These are phyloP conservation scores for Thalassarche chlororhynchos DNA, from an alignment of 2,113 vertebrate species.

Conservation along the genomic window DNA sequence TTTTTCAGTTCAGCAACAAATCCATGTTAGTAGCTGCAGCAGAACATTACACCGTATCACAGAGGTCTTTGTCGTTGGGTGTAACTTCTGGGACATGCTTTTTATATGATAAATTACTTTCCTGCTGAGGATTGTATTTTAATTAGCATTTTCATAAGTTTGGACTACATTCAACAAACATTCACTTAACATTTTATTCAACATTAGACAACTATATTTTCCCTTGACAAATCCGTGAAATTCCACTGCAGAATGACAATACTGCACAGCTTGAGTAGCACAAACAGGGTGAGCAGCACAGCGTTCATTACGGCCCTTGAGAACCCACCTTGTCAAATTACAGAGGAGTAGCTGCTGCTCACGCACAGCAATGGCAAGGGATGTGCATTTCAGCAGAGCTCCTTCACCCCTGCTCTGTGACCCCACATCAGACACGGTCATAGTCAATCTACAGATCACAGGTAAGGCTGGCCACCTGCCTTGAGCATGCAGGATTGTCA, in stretches of 20 bases:
- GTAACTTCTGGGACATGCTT: not conserved
- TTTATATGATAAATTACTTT: not conserved
- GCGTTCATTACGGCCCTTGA: not conserved
- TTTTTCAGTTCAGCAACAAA: not conserved
- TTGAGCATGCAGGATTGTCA: not conserved
- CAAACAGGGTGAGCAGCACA: not conserved
- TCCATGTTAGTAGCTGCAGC: not conserved
- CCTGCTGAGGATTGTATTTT: not conserved
- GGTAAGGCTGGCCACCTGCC: not conserved
- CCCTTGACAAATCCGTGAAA: not conserved
- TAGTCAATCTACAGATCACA: not conserved
- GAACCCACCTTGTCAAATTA: not conserved
- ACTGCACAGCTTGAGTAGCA: not conserved
- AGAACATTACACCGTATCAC: not conserved
- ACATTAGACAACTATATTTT: not conserved
- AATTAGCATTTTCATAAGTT: not conserved
- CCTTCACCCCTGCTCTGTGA: not conserved
- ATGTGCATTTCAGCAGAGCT: not conserved
- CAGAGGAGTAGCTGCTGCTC: not conserved
- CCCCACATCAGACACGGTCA: not conserved
- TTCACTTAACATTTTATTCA: constrained; percentile 15
- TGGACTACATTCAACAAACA: not conserved
- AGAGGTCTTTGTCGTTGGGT: not conserved
- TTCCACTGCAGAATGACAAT: not conserved
- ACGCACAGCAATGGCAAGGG: not conserved